phyloP scores from a whole-genome alignment of 37 sponge, comb jelly and placozoan species.

The Theonella swinhoei region DNA sequence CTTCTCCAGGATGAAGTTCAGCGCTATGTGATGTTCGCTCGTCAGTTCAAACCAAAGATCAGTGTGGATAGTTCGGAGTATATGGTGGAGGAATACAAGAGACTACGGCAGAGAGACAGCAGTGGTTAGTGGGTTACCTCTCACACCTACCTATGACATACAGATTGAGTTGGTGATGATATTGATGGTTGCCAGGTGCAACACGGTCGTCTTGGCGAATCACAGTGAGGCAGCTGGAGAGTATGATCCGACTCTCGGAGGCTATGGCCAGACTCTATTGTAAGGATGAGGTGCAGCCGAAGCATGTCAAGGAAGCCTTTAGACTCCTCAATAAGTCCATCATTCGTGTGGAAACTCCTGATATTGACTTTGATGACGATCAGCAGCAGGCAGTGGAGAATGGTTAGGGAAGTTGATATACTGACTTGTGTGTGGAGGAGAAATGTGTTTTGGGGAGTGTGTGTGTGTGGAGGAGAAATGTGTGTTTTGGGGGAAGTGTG shows the following conservation, averaged over 20 bases:
- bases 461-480: too few species aligned
- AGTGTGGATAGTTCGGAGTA: constrained; percentile 85
- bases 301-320: constrained; percentile 97
- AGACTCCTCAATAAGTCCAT: constrained; percentile 94
- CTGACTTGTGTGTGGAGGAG: constrained; percentile 1
- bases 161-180: background rate
- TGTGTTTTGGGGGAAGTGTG: background rate
- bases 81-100: constrained; percentile 96
- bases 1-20: constrained; percentile 90
- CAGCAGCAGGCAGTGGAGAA: constrained; percentile 14
- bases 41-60: constrained; percentile 96
- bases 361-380: constrained; percentile 91
- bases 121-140: constrained; percentile 41
- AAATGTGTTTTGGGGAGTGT: constrained; percentile 7
- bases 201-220: constrained; percentile 95
- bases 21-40: constrained; percentile 92
- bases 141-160: background rate
- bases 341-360: constrained; percentile 97
- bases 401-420: background rate
- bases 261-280: constrained; percentile 98
- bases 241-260: constrained; percentile 97
- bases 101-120: constrained; percentile 89
- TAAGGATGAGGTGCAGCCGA: constrained; percentile 88
- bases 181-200: constrained; percentile 48
- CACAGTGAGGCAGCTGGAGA: constrained; percentile 99